Base-by-base conservation (phyloP, 2,888 invertebrate genomes). In the Drosophila hawaiiensis region DNA sequence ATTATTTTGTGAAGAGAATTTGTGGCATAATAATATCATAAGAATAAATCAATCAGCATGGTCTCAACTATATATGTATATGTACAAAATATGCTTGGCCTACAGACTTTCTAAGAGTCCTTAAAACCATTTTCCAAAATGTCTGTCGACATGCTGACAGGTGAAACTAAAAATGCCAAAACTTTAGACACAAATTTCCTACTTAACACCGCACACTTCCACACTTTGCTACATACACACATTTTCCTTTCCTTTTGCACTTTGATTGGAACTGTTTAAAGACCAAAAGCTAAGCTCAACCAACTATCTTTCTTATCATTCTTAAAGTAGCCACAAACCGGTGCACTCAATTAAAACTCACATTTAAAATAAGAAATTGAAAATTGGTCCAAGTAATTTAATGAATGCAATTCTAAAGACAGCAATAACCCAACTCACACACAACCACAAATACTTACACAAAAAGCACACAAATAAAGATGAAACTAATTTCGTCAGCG, bases 1-100 rank as follows among this genome's bases (percentile, higher is more conserved):
- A 91, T 91, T 90, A 90, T 83, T 85, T 84, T 91, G 83, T 82
- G 80, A 81, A 87, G 89, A 89, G 70, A 82, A 77, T 73, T 73
- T 86, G 89, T 78, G 76, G 73, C 83, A 83, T 79, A 81, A 54
- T 31, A 62, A 62, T 54, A 31, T 5, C 47, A 52, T 50, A 62
- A 19, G 31, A 41, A 70, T 29, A 43, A 50, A 28, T 68, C 63
- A 41, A 59, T 68, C 68, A 78, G 75, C 78, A 78, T 83, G 79
- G 53, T 69, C 50, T 39, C 16, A 49, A 65, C 52, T 22, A 65
- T n/a, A 54, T 19, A n/a, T 37, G 33, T 37, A 33, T 28, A 54
- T 53, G 39, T 61, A 47, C 28, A 58, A 33, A 33, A 39, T 50
- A 33, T 33, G 37, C 29, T 19, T 62, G 37, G 29, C 37, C 37